A percentile compares a stretch with the other conserved stretches of the same genome.
Conservation (phyloP, 1,140 invertebrate species). For the Ooceraea biroi region DNA sequence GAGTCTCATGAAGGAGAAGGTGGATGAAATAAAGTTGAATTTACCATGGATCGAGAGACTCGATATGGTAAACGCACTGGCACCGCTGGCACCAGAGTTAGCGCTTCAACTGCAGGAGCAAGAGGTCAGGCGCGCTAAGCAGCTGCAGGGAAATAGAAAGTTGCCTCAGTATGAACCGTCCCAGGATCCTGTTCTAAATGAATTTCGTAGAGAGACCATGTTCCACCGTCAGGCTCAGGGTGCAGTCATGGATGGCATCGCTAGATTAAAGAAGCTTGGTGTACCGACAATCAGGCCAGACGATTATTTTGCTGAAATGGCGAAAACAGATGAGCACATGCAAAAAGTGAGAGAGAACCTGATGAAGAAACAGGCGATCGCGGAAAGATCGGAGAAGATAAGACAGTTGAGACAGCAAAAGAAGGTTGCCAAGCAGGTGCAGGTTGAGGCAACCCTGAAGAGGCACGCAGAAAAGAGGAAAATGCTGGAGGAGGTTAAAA, state of each 20-base stretch:
- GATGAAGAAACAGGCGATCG: slow-evolving; percentile 93
- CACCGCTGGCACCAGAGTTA: slow-evolving; percentile 93
- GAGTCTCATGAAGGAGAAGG: slow-evolving; percentile 88
- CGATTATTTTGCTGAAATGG: slow-evolving; percentile 99
- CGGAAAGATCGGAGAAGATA: slow-evolving; percentile 95
- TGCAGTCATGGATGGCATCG: slow-evolving; percentile 92
- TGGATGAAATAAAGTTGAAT: slow-evolving; percentile 90
- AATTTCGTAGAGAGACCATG: slow-evolving; percentile 96
- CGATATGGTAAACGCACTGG: slow-evolving; percentile 91
- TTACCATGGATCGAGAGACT: slow-evolving; percentile 95
- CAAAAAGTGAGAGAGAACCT: slow-evolving; percentile 96
- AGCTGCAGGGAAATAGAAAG: slow-evolving; percentile 90
- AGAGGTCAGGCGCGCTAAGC: slow-evolving; percentile 89
- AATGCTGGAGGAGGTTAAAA: slow-evolving; percentile 94
- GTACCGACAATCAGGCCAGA: slow-evolving; percentile 94
- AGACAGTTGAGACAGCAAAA: slow-evolving; percentile 95
- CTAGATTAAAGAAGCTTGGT: slow-evolving; percentile 90
- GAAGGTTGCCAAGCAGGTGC: slow-evolving; percentile 96
- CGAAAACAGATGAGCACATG: slow-evolving; percentile 99
- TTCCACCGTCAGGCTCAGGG: slow-evolving; percentile 97
- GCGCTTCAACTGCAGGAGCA: slow-evolving; percentile 92
- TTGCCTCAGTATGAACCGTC: slow-evolving; percentile 88
- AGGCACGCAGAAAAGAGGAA: slow-evolving; percentile 92
- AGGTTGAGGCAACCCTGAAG: slow-evolving; percentile 93
- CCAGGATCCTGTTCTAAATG: slow-evolving; percentile 95